Percentiles rank a stretch among this genome's conserved stretches.
These are phyloP conservation scores for Corydoras maculifer DNA, from an alignment of 2,113 vertebrate genomes.

Conservation along the genomic window DNA sequence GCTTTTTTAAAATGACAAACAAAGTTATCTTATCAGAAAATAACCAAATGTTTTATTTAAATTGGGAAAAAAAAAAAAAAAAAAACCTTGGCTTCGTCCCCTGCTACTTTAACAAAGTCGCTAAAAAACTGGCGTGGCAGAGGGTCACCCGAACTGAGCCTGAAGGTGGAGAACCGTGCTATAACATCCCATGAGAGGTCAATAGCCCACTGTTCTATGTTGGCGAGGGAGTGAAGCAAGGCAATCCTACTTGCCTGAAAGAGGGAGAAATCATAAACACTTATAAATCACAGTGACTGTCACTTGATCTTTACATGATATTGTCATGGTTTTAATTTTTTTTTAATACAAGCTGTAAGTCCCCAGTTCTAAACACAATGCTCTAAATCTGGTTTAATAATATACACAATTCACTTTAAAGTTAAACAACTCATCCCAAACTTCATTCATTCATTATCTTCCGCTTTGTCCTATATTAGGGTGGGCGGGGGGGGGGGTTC, in stretches of 20 bases:
- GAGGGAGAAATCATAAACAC: too few species aligned
- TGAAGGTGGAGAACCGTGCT: conserved; percentile 51
- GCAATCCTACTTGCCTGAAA: conserved; percentile 57
- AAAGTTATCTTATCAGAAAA: neutral
- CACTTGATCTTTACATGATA: too few species aligned
- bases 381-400: too few species aligned
- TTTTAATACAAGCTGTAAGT: too few species aligned
- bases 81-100: conserved; percentile 60
- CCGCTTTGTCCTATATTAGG: too few species aligned
- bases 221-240: conserved; percentile 58
- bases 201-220: conserved; percentile 63
- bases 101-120: conserved; percentile 62
- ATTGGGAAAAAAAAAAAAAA: neutral
- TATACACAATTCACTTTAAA: too few species aligned
- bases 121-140: conserved; percentile 56
- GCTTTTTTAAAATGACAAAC: conserved; percentile 39
- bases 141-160: conserved; percentile 41
- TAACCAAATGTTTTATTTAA: neutral
- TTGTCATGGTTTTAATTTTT: too few species aligned
- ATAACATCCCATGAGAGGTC: conserved; percentile 63
- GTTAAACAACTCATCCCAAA: too few species aligned
- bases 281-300: too few species aligned
- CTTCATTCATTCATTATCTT: too few species aligned
- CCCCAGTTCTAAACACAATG: too few species aligned
- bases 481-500: too few species aligned